Evolutionary conservation across 2,797 vertebrate species (phyloP).

Genomic region (Sus cebifrons): DNA sequence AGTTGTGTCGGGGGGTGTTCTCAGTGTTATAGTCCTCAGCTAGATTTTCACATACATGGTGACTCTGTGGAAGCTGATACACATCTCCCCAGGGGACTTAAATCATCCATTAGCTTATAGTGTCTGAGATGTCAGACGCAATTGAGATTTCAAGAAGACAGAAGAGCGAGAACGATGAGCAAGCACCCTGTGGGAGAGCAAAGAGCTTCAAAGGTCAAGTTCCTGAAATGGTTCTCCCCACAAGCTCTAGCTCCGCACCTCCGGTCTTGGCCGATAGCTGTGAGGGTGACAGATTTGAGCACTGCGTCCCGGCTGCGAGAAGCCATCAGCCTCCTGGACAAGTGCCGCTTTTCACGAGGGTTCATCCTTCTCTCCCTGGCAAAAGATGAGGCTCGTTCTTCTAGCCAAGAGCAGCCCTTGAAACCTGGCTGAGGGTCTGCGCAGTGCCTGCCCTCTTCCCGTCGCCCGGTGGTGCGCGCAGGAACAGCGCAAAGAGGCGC

Average conservation of each 20-base stretch:
- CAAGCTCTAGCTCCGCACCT: neutral
- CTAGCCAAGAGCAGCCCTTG: neutral
- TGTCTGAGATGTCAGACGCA: neutral
- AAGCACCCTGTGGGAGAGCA: slow-evolving; percentile 10
- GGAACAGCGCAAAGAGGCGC: fast-evolving
- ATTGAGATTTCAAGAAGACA: neutral
- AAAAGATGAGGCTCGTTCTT: neutral
- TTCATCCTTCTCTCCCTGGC: neutral
- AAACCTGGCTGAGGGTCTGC: slow-evolving; percentile 27
- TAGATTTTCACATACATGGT: neutral
- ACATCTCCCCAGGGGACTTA: neutral
- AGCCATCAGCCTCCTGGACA: slow-evolving; percentile 54
- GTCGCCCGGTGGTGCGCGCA: fast-evolving
- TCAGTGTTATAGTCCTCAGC: neutral
- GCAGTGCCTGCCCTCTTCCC: neutral
- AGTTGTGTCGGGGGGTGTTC: neutral
- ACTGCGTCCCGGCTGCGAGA: neutral
- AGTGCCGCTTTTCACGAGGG: slow-evolving; percentile 46
- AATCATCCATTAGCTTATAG: neutral
- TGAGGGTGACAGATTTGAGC: slow-evolving; percentile 68
- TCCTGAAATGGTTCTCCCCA: slow-evolving; percentile 13
- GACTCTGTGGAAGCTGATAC: neutral
- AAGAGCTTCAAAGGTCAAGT: slow-evolving; percentile 84
- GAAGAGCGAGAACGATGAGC: neutral
- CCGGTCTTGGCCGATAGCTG: slow-evolving; percentile 44